phyloP scores from a whole-genome alignment of 2,888 invertebrate species.

The Lasiommata megera region DNA sequence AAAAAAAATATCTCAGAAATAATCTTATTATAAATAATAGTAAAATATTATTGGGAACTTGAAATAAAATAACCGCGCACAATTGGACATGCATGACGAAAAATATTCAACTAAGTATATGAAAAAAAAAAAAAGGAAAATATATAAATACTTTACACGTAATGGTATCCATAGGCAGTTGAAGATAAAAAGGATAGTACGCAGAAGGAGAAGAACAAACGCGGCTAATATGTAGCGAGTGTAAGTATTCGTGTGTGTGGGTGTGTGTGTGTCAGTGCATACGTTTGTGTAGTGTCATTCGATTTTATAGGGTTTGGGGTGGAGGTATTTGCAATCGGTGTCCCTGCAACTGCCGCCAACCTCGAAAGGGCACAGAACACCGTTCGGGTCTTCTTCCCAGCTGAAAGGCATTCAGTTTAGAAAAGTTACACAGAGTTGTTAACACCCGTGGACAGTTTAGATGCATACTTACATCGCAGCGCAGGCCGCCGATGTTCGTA shows the following conservation, averaged over 20 bases:
- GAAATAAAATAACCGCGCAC: constrained; percentile 17
- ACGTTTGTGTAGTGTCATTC: constrained; percentile 52
- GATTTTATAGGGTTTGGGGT: constrained; percentile 52
- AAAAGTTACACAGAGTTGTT: constrained; percentile 28
- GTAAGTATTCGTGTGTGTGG: constrained; percentile 48
- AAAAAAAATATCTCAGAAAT: not conserved
- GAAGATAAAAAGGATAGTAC: constrained; percentile 35
- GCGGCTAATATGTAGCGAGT: constrained; percentile 33
- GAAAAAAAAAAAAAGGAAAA: constrained; percentile 12
- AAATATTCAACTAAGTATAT: constrained; percentile 27
- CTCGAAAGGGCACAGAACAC: constrained; percentile 75
- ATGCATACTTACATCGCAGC: constrained; percentile 66
- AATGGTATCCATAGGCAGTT: constrained; percentile 52
- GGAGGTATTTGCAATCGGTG: constrained; percentile 73
- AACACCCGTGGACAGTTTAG: constrained; percentile 46
- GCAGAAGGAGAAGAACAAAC: constrained; percentile 36
- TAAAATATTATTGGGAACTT: constrained; percentile 10
- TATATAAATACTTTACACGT: constrained; percentile 73
- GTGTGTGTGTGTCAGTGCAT: constrained; percentile 47
- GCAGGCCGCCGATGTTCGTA: constrained; percentile 53
- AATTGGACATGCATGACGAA: constrained; percentile 16
- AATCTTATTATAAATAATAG: not conserved
- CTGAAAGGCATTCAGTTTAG: constrained; percentile 57
- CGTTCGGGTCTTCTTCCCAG: constrained; percentile 73
- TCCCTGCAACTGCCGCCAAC: constrained; percentile 77